These are phyloP conservation scores for Tetropium fuscum DNA, from an alignment of 2,888 invertebrate species.

Conservation along the genomic window DNA sequence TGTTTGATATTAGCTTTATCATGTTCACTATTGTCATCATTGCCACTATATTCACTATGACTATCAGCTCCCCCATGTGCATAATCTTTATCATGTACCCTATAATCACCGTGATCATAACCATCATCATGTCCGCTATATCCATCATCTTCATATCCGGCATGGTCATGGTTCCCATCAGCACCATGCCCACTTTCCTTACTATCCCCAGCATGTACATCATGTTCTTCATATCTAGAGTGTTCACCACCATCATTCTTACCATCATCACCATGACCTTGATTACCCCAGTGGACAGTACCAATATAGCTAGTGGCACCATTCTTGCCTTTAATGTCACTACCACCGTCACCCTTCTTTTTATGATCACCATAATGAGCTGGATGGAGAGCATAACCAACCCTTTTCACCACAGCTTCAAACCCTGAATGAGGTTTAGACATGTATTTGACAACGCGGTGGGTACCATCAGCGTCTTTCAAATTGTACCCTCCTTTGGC, in stretches of 20 bases:
- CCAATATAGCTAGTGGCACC: neutral
- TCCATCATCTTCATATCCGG: neutral
- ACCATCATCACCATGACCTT: neutral
- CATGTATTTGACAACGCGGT: too few relatives aligned
- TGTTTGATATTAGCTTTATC: neutral
- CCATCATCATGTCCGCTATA: neutral
- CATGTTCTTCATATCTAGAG: neutral
- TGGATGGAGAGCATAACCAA: neutral
- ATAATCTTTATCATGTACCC: neutral
- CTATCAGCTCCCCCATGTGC: neutral
- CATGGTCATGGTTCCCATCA: neutral
- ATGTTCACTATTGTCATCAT: neutral
- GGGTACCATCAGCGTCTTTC: too few relatives aligned
- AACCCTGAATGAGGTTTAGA: neutral
- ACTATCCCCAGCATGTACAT: neutral
- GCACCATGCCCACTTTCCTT: neutral
- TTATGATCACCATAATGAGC: neutral
- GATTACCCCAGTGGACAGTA: neutral
- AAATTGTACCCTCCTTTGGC: too few relatives aligned
- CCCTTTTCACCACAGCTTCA: neutral
- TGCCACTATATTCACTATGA: neutral
- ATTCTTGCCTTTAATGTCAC: neutral
- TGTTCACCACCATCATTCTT: neutral
- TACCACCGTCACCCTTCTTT: too few relatives aligned
- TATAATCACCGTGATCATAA: neutral